phyloP scores from a whole-genome alignment of 2,888 invertebrate genomes.

The Allolobophora icterica region DNA sequence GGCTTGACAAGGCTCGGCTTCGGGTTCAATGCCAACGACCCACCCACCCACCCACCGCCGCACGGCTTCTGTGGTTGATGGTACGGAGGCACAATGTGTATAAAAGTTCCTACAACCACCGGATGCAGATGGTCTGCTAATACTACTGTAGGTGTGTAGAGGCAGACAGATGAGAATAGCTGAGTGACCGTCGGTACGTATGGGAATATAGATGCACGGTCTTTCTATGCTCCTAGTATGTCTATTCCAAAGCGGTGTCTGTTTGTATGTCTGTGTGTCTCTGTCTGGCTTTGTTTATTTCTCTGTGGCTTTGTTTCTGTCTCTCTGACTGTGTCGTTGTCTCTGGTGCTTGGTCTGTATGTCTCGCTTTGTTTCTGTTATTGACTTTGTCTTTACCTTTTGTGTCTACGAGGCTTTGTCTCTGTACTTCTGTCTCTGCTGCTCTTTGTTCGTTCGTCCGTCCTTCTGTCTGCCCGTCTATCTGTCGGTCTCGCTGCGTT shows the following conservation, averaged over 20 bases:
- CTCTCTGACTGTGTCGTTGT: no score
- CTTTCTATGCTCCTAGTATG: no score
- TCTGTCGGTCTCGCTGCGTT: no score
- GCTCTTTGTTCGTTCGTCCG: no score
- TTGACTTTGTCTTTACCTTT: no score
- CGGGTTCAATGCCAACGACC: neutral
- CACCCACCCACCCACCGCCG: neutral
- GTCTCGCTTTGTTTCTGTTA: no score
- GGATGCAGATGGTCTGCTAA: neutral
- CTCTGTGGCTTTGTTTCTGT: no score
- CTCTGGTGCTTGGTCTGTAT: no score
- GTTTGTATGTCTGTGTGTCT: neutral
- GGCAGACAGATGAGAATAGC: neutral
- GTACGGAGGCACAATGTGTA: neutral
- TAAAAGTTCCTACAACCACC: constrained; percentile 1
- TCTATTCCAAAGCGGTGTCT: neutral
- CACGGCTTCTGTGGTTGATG: neutral
- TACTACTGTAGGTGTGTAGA: neutral
- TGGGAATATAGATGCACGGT: no score
- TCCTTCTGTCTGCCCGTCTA: neutral
- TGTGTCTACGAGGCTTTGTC: no score
- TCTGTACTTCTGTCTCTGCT: no score
- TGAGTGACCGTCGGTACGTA: neutral
- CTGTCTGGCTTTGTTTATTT: no score
- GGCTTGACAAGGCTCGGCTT: neutral